Evolutionary conservation across 2,113 vertebrate genomes (phyloP).

Genomic region (Coturnix japonica): DNA sequence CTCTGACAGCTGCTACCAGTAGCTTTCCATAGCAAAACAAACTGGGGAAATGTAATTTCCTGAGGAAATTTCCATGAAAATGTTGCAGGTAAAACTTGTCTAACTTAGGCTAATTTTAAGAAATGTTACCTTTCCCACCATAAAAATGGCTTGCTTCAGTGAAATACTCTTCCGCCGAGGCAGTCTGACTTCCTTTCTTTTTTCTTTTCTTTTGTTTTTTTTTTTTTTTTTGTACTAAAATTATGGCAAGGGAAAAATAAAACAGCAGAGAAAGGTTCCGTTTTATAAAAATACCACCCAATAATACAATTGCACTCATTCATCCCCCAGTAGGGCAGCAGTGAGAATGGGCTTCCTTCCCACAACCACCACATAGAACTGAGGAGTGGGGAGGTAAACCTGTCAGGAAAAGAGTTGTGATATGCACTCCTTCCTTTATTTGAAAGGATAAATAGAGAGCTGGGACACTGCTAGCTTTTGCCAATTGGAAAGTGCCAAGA

Average conservation of each 20-base stretch:
- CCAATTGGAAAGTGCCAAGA: not conserved
- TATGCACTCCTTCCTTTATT: not conserved
- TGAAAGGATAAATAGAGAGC: not conserved
- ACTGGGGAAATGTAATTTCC: not conserved
- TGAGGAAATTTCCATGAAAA: slow-evolving; percentile 49
- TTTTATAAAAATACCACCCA: not conserved
- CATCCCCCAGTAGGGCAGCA: not conserved
- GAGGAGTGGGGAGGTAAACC: not conserved
- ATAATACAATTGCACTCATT: not conserved
- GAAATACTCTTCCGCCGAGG: not conserved
- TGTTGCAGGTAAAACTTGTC: not conserved
- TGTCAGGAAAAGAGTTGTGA: not conserved
- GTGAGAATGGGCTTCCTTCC: not conserved
- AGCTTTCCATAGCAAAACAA: slow-evolving; percentile 60
- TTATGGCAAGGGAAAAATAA: not conserved
- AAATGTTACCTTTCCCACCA: not conserved
- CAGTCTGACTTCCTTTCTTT: not conserved
- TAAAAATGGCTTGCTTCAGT: not conserved
- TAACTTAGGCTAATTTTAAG: not conserved
- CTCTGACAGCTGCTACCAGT: slow-evolving; percentile 57
- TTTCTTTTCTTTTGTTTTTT: not conserved
- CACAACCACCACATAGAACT: not conserved
- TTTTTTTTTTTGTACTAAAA: not conserved
- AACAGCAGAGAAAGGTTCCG: not conserved
- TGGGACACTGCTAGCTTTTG: not conserved